phyloP scores from a whole-genome alignment of 1,140 invertebrate genomes.

The Sycophila sp. region DNA sequence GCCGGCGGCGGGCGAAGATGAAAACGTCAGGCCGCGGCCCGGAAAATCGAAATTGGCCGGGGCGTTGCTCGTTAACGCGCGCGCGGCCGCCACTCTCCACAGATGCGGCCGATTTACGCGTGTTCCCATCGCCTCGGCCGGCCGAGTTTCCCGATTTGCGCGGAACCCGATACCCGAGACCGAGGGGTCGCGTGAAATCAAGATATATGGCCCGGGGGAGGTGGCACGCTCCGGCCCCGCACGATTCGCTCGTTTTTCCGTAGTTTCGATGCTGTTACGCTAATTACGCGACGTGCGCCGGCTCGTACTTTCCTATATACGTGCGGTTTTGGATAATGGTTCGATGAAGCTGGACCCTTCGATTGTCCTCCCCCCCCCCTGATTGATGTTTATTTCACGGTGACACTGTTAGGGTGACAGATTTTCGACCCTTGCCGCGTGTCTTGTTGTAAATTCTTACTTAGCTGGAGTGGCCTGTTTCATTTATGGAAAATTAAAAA shows the following conservation, averaged over 20 bases:
- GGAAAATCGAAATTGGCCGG: conserved; percentile 16
- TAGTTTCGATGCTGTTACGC: conserved; percentile 14
- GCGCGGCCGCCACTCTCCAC: conserved; percentile 15
- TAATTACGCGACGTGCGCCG: conserved; percentile 15
- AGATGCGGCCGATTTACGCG: neutral
- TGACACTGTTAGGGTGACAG: too few relatives aligned
- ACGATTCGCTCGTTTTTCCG: conserved; percentile 15
- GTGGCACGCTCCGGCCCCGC: neutral
- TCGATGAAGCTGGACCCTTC: too few relatives aligned
- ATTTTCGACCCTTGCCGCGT: too few relatives aligned
- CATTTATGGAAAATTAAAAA: too few relatives aligned
- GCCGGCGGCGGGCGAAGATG: neutral
- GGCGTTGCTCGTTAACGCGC: conserved; percentile 50
- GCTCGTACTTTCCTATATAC: neutral
- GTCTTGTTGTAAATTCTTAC: too few relatives aligned
- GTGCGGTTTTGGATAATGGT: too few relatives aligned
- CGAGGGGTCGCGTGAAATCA: conserved; percentile 64
- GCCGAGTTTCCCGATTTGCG: conserved; percentile 63
- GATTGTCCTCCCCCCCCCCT: too few relatives aligned
- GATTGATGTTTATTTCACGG: too few relatives aligned
- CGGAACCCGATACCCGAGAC: conserved; percentile 64
- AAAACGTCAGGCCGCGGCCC: neutral
- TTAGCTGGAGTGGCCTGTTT: too few relatives aligned
- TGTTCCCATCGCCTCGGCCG: conserved; percentile 55
- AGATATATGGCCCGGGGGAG: conserved; percentile 60